These are phyloP conservation scores for Spheniscus humboldti DNA, from an alignment of 2,797 vertebrate genomes.

Conservation along the genomic window DNA sequence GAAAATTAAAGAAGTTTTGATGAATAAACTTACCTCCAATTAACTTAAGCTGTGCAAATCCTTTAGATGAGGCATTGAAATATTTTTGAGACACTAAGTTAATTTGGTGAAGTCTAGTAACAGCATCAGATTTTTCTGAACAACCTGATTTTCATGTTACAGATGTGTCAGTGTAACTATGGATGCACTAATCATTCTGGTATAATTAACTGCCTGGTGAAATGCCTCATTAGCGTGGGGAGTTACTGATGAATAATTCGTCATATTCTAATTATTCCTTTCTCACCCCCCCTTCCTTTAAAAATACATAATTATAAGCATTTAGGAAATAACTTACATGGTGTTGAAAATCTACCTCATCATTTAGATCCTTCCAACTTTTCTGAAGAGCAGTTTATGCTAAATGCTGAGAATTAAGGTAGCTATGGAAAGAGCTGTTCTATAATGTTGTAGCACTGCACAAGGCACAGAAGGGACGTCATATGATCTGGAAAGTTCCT, in stretches of 20 bases:
- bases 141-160: slow-evolving; percentile 45
- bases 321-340: slow-evolving; percentile 13
- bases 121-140: slow-evolving; percentile 31
- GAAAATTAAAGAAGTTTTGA: slow-evolving; percentile 52
- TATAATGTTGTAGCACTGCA: not conserved
- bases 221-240: slow-evolving; percentile 59
- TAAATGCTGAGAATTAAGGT: not conserved
- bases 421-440: not conserved
- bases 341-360: not conserved
- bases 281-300: not conserved
- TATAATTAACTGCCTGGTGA: slow-evolving; percentile 63
- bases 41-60: slow-evolving; percentile 45
- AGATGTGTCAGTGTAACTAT: slow-evolving; percentile 41
- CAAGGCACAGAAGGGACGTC: not conserved
- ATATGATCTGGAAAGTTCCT: not conserved
- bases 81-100: slow-evolving; percentile 54
- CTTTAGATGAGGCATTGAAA: slow-evolving; percentile 30
- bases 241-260: slow-evolving; percentile 42
- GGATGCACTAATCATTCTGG: slow-evolving; percentile 6
- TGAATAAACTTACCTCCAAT: slow-evolving; percentile 55
- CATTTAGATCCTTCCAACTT: not conserved
- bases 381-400: not conserved
- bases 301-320: slow-evolving; percentile 19
- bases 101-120: slow-evolving; percentile 53
- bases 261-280: slow-evolving; percentile 51